phyloP scores from a whole-genome alignment of 2,888 invertebrate species.

The Pyrocoelia pectoralis region DNA sequence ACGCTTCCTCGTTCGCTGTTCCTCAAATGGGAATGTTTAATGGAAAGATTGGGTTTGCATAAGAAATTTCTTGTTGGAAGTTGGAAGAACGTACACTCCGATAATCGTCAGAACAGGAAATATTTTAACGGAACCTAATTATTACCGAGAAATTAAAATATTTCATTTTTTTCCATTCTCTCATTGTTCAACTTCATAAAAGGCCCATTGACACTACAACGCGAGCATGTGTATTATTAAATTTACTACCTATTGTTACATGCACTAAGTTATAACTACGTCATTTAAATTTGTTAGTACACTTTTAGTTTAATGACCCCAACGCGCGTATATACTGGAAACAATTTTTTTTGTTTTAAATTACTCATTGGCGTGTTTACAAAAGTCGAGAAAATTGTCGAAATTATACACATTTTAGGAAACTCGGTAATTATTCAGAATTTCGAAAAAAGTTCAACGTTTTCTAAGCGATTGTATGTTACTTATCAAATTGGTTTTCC shows the following conservation, averaged over 20 bases:
- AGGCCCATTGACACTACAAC: constrained; percentile 3
- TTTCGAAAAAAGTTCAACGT: neutral
- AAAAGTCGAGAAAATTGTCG: too few relatives aligned
- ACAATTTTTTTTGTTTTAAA: too few relatives aligned
- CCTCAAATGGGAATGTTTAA: too few relatives aligned
- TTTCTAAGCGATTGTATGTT: neutral
- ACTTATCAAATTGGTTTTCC: neutral
- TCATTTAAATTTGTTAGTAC: constrained; percentile 18
- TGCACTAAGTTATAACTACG: neutral
- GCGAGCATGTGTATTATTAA: constrained; percentile 11
- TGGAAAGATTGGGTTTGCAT: too few relatives aligned
- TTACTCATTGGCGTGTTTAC: neutral
- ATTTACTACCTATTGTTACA: constrained; percentile 24
- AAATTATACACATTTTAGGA: too few relatives aligned
- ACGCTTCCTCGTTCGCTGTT: too few relatives aligned
- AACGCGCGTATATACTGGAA: too few relatives aligned
- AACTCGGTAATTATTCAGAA: too few relatives aligned
- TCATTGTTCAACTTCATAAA: neutral
- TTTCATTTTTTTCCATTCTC: neutral
- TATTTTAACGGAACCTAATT: too few relatives aligned
- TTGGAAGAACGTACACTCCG: too few relatives aligned
- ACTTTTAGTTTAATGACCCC: constrained; percentile 23
- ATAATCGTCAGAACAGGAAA: too few relatives aligned
- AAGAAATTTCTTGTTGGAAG: too few relatives aligned
- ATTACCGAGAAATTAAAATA: neutral